Percentiles rank a stretch among this genome's conserved stretches.
phyloP scores from a whole-genome alignment of 2,888 invertebrate genomes.

The Tetranychus piercei region DNA sequence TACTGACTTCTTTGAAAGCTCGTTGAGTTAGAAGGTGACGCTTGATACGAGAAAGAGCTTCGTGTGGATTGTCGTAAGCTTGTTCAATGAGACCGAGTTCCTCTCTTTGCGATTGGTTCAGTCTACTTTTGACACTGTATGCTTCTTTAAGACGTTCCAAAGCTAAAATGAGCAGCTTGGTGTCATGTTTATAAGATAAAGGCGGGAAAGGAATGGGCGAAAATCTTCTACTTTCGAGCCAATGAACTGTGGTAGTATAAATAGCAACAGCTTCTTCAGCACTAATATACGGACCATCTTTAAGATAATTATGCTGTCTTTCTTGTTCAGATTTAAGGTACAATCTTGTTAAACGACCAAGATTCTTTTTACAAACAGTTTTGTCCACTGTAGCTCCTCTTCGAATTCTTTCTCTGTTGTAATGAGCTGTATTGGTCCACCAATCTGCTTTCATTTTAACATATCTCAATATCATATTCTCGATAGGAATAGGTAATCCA shows the following conservation, averaged over 20 bases:
- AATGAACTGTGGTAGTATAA: conserved; percentile 98
- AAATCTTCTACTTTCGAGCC: conserved; percentile 93
- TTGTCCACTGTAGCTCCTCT: conserved; percentile 99
- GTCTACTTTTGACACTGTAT: conserved; percentile 85
- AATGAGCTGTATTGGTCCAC: conserved; percentile 99
- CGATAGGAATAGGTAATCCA: conserved; percentile 92
- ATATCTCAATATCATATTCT: conserved; percentile 98
- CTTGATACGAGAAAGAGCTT: conserved; percentile 93
- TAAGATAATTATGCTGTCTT: conserved; percentile 93
- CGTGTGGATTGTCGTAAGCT: conserved; percentile 98
- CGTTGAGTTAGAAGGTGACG: conserved; percentile 94
- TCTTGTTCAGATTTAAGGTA: conserved; percentile 97
- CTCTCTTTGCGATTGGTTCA: conserved; percentile 97
- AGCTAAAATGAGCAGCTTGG: conserved; percentile 87
- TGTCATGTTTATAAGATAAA: conserved; percentile 97
- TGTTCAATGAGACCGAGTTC: conserved; percentile 97
- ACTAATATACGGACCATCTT: conserved; percentile 97
- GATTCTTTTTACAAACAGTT: conserved; percentile 98
- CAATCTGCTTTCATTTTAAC: conserved; percentile 99
- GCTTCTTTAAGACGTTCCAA: conserved; percentile 91
- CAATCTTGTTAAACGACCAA: conserved; percentile 85
- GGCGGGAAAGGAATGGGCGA: conserved; percentile 99
- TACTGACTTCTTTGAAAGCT: conserved; percentile 95
- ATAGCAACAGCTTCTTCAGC: conserved; percentile 99
- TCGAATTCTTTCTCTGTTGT: conserved; percentile 92